Evolutionary conservation across 92 coral and sea anemone genomes (phyloP), one percentile per base, ranked within the genome.

Genomic region (Galaxea fascicularis): DNA sequence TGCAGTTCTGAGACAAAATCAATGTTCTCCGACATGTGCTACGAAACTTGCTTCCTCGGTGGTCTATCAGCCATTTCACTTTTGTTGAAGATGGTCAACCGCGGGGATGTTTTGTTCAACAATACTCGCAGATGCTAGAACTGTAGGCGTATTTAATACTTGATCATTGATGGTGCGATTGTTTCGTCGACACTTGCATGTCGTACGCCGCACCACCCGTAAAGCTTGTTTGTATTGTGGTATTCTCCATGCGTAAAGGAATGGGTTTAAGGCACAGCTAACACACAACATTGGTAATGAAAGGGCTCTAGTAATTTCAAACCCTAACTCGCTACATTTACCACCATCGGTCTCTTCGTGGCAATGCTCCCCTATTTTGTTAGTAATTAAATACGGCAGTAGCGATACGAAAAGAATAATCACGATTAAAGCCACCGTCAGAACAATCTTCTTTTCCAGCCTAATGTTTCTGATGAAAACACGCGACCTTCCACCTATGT

Each of bases 201-300:
- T 65, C 18, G 58, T 44, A 27, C 24, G 18, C 8, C 35, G 3
- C 25, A 75, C 84, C 24, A 76, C 21, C 13, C 71, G 39, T 17
- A 88, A 77, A 59, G 88, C 88, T 21, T 85, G 89, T 7, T 86
- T 63, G 81, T 89, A 92, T 24, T 82, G 90, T 1, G 93, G 90
- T 11, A 92, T 71, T 39, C 91, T 85, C 78, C 90, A 92, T 30
- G 94, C 95, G 76, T 89, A 89, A 28, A 92, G 85, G 58, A 90
- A 87, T 12, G 95, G 95, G 46, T 93, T 87, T 39, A 83, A 16
- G 4, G 86, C 90, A 41, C 87, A 86, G 68, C 95, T 90, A 0
- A 92, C 64, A 21, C 90, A 79, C 45, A 92, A 64, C 60, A 92
- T 29, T 9, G 94, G 71, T 18, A 84, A n/a, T 1, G 95, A 88